Conservation (phyloP, 2,797 vertebrate genomes). For the Tapirus indicus region DNA sequence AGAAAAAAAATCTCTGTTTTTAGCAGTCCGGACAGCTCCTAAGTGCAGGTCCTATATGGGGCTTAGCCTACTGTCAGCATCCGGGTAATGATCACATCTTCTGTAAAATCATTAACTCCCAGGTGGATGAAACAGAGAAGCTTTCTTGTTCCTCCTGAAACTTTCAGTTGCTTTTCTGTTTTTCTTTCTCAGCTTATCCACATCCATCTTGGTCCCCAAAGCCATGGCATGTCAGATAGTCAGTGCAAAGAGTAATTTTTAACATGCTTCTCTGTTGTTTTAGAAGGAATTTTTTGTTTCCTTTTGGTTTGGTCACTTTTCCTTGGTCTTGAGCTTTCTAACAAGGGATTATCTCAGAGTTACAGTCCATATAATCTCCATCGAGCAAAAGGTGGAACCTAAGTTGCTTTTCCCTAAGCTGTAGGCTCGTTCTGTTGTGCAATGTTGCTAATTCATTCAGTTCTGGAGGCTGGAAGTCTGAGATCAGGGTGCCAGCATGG, state of each 20-base stretch:
- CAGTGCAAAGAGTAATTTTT: constrained; percentile 49
- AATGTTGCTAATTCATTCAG: neutral
- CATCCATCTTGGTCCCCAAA: constrained; percentile 39
- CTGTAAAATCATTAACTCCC: constrained; percentile 56
- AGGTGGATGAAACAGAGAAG: neutral
- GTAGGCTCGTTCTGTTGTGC: neutral
- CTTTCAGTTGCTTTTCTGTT: constrained; percentile 50
- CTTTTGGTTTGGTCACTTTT: constrained; percentile 37
- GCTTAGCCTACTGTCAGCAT: neutral
- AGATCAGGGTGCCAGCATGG: neutral
- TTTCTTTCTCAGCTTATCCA: constrained; percentile 47
- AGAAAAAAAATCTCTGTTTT: neutral
- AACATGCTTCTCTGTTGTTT: constrained; percentile 48
- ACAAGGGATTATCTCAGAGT: neutral
- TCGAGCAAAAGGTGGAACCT: neutral
- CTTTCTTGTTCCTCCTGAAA: constrained; percentile 1
- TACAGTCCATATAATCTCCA: neutral
- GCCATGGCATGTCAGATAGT: neutral
- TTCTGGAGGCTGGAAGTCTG: neutral
- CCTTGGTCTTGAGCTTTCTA: constrained; percentile 5
- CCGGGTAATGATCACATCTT: constrained; percentile 5
- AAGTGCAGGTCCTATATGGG: neutral
- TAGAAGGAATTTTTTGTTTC: constrained; percentile 9
- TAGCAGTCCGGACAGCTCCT: constrained; percentile 7
- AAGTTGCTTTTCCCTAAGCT: neutral